These are phyloP conservation scores for Drosophila quadrilineata DNA, from an alignment of 1,140 invertebrate genomes.

Conservation along the genomic window DNA sequence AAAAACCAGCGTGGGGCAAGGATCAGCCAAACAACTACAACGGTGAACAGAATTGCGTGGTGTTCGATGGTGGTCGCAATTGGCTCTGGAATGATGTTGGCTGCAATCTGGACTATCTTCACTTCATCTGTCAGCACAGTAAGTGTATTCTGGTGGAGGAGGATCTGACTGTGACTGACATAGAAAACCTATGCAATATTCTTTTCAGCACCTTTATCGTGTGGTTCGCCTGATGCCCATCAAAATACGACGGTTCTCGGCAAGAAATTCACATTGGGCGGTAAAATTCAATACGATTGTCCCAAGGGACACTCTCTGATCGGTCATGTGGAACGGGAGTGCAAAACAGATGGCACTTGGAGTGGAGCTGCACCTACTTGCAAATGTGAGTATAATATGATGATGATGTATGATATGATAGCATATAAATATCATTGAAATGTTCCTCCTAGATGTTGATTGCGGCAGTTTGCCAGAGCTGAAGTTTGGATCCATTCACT, in stretches of 20 bases:
- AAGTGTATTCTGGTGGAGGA: constrained; percentile 82
- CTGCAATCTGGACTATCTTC: constrained; percentile 94
- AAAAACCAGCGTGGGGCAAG: constrained; percentile 92
- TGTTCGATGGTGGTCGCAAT: constrained; percentile 92
- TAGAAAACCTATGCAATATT: no score
- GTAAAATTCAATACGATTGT: constrained; percentile 89
- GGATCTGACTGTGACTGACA: no score
- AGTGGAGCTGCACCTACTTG: constrained; percentile 89
- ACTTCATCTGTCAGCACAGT: constrained; percentile 96
- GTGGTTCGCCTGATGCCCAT: constrained; percentile 92
- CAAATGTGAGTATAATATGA: constrained; percentile 87
- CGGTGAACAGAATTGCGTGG: constrained; percentile 96
- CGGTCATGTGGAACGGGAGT: constrained; percentile 87
- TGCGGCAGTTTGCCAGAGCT: constrained; percentile 88
- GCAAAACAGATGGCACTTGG: constrained; percentile 90
- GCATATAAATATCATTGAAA: no score
- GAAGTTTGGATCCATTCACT: constrained; percentile 87
- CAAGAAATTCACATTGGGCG: constrained; percentile 86
- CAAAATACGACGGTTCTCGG: constrained; percentile 92
- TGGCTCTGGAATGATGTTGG: constrained; percentile 98
- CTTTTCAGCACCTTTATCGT: constrained; percentile 88
- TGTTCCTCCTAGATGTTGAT: constrained; percentile 87
- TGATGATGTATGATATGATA: not conserved
- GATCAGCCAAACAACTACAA: constrained; percentile 98
- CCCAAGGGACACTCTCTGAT: constrained; percentile 91